Evolutionary conservation across 1,140 invertebrate genomes (phyloP).

Genomic region (Bombus waltoni): DNA sequence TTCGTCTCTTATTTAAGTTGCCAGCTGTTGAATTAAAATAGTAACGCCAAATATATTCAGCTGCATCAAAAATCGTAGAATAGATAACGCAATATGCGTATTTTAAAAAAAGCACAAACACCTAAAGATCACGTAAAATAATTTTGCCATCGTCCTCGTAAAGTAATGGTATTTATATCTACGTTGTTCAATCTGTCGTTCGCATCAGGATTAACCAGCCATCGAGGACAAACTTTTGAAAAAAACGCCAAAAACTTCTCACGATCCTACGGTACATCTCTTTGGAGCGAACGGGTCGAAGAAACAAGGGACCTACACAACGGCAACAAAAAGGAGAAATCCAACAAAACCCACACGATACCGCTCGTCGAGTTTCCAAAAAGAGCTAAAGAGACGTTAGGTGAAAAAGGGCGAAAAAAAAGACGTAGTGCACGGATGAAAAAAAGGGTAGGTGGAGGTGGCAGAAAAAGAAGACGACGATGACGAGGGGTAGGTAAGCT

Average conservation of each 20-base stretch:
- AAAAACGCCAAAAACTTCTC: too few relatives aligned
- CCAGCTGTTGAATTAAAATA: too few relatives aligned
- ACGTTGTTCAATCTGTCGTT: too few relatives aligned
- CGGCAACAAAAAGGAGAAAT: neutral
- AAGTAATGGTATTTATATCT: too few relatives aligned
- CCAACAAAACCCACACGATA: neutral
- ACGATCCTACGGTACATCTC: neutral
- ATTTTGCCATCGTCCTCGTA: too few relatives aligned
- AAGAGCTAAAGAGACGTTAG: neutral
- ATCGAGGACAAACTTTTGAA: too few relatives aligned
- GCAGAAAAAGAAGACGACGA: neutral
- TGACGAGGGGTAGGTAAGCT: constrained; percentile 27
- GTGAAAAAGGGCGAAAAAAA: constrained; percentile 2
- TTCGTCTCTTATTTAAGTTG: too few relatives aligned
- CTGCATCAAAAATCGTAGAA: too few relatives aligned
- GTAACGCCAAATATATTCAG: too few relatives aligned
- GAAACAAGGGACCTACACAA: neutral
- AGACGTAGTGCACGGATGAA: neutral
- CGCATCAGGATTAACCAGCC: neutral
- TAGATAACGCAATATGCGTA: too few relatives aligned
- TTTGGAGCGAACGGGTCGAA: neutral
- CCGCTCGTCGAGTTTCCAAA: constrained; percentile 13
- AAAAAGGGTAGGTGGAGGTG: neutral
- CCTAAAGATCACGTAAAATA: too few relatives aligned
- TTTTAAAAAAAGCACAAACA: too few relatives aligned